These are phyloP conservation scores for Hyles euphorbiae DNA, from an alignment of 1,140 invertebrate genomes.

Conservation along the genomic window DNA sequence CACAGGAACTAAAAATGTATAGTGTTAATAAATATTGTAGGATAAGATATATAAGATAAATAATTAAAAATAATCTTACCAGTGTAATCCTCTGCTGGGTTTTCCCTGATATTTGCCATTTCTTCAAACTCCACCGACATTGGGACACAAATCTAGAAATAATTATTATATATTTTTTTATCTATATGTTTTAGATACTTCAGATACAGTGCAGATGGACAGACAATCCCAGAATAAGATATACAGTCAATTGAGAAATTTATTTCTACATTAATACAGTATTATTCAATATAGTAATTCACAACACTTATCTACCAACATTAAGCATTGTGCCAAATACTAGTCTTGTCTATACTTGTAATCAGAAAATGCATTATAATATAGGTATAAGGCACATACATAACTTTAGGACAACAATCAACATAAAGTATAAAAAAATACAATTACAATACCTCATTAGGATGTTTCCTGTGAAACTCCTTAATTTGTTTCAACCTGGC, in stretches of 20 bases:
- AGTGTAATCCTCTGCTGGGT: slow-evolving; percentile 86
- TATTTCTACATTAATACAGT: no score
- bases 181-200: background rate
- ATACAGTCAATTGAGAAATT: no score
- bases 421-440: background rate
- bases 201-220: background rate
- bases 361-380: no score
- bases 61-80: slow-evolving; percentile 32
- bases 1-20: slow-evolving; percentile 81
- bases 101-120: slow-evolving; percentile 91
- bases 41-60: background rate
- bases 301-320: no score
- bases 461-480: slow-evolving; percentile 97
- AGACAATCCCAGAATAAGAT: no score
- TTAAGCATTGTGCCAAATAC: no score
- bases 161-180: background rate
- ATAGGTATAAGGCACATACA: no score
- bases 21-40: background rate
- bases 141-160: slow-evolving; percentile 86
- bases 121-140: slow-evolving; percentile 99
- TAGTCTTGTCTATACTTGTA: no score
- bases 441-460: slow-evolving; percentile 88
- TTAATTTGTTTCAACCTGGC: slow-evolving; percentile 94
- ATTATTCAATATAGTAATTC: no score
- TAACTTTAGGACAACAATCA: no score